These are phyloP conservation scores for Catocala nupta DNA, from an alignment of 2,888 invertebrate genomes.

Conservation along the genomic window DNA sequence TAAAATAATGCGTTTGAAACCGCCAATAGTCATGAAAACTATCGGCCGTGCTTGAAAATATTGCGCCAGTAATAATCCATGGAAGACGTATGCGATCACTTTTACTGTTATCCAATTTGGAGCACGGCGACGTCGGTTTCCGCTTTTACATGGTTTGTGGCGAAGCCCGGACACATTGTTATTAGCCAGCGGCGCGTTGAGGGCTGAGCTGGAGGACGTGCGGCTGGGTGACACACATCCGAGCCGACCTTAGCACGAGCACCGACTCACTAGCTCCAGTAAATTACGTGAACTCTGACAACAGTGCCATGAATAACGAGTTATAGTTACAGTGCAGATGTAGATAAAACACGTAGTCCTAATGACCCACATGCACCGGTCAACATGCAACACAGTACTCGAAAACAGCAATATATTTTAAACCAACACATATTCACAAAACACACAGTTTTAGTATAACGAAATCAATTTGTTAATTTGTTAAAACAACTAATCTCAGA, in stretches of 20 bases:
- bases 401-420: not conserved
- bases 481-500: no score
- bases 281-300: conserved; percentile 40
- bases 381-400: conserved; percentile 7
- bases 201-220: conserved; percentile 67
- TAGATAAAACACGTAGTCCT: conserved; percentile 47
- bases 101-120: conserved; percentile 87
- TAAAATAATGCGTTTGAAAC: conserved; percentile 67
- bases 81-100: conserved; percentile 84
- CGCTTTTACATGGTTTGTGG: conserved; percentile 86
- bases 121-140: conserved; percentile 81
- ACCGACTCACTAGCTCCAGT: conserved; percentile 32
- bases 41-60: conserved; percentile 57
- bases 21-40: conserved; percentile 75
- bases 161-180: conserved; percentile 75
- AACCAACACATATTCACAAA: no score
- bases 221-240: conserved; percentile 79
- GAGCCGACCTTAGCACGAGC: conserved; percentile 12
- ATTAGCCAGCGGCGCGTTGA: conserved; percentile 74
- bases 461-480: no score
- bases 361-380: conserved; percentile 17
- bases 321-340: conserved; percentile 43
- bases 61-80: conserved; percentile 72
- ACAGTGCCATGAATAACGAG: conserved; percentile 40
- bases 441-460: no score